Evolutionary conservation across 2,888 invertebrate species (phyloP), one percentile per base, ranked within the genome.

Genomic region (Pecten maximus): DNA sequence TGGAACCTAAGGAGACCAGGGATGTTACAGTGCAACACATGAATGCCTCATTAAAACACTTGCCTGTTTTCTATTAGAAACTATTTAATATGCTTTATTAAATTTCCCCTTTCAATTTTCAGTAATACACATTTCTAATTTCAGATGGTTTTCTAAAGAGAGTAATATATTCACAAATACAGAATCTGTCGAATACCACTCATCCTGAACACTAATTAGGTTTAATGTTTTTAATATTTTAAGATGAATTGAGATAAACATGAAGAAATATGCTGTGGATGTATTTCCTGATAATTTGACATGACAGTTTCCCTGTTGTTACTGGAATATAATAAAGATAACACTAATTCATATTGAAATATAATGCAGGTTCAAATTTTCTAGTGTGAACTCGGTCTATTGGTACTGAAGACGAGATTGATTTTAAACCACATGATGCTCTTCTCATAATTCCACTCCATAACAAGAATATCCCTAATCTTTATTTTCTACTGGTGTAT

Each of bases 31-130:
- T 35, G 74, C 74, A 35, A 10, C 74, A 74, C 74, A 74, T 35
- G 35, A 28, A 74, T 35, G 35, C 23, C 74, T 74, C 74, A 74
- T 74, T 74, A 74, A 74, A 74, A 74, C 74, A 74, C 74, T 74
- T 74, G 19, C 23, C 10, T 28, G 74, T 35, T 74, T 74, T 74
- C 74, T 16, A 74, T 35, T 0, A 23, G 74, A 35, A 74, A 74
- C 28, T 74, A 28, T 28, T 74, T 74, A 10, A 74, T 74, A 74
- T 28, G 74, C 28, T 74, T 74, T 35, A 74, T 74, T 74, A 74
- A 74, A 74, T 74, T 35, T 35, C 8, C 60, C 35, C 74, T 35
- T 74, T 74, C 74, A 74, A 74, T 74, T 10, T 35, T 10, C 19
- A 28, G 74, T 74, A 12, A 74, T 74, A 74, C 74, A 35, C 74